Evolutionary conservation across 2,888 invertebrate genomes (phyloP).

Genomic region (Lamproptera curius): DNA sequence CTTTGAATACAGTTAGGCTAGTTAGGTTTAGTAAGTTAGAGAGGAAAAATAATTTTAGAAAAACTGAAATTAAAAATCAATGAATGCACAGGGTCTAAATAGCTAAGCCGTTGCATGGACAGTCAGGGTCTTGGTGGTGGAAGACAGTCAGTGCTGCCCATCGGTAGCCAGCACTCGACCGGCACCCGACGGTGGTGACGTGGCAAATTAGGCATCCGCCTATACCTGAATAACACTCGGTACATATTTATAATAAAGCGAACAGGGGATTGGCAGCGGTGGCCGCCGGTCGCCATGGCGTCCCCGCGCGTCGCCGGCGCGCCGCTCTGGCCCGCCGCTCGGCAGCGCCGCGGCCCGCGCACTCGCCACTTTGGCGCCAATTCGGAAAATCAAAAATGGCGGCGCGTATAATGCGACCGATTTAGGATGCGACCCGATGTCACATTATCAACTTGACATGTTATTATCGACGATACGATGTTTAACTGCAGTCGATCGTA

Average conservation of each 20-base stretch:
- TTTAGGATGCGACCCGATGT: neutral
- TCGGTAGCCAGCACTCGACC: too few relatives aligned
- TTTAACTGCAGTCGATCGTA: too few relatives aligned
- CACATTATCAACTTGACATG: too few relatives aligned
- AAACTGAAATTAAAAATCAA: neutral
- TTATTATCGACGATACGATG: too few relatives aligned
- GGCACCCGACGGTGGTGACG: too few relatives aligned
- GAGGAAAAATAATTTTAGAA: neutral
- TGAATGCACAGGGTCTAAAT: neutral
- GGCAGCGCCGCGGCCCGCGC: slow-evolving; percentile 29
- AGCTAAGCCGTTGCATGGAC: too few relatives aligned
- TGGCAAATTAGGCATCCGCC: neutral
- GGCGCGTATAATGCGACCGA: slow-evolving; percentile 3
- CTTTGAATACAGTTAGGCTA: too few relatives aligned
- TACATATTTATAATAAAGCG: slow-evolving; percentile 16
- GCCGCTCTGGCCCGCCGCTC: slow-evolving; percentile 27
- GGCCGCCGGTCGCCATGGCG: slow-evolving; percentile 18
- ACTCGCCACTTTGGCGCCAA: slow-evolving; percentile 28
- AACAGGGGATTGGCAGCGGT: slow-evolving; percentile 11
- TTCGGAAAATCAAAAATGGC: slow-evolving; percentile 17
- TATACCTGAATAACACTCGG: slow-evolving; percentile 19
- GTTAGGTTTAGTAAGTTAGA: neutral
- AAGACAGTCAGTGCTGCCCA: too few relatives aligned
- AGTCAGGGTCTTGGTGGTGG: too few relatives aligned
- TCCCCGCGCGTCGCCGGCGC: slow-evolving; percentile 41